Conservation (phyloP, 1,140 invertebrate genomes). For the Neuroterus valhalla region DNA sequence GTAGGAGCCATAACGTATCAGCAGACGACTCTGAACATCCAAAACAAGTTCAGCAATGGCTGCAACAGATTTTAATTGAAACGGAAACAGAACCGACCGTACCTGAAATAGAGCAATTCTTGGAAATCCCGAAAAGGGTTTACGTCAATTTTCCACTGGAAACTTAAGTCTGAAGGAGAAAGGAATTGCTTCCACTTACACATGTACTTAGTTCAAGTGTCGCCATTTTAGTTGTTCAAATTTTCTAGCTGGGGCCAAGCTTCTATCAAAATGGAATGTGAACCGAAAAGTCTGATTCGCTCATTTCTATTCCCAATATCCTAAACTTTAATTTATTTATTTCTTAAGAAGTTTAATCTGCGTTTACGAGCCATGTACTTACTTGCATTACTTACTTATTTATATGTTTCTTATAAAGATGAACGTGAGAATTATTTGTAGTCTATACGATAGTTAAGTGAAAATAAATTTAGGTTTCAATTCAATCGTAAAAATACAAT, state of each 20-base stretch:
- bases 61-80: constrained; percentile 76
- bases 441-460: no score
- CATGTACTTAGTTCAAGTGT: constrained; percentile 27
- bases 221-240: constrained; percentile 38
- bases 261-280: constrained; percentile 55
- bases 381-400: constrained; percentile 45
- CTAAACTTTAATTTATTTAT: constrained; percentile 31
- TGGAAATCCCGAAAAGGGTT: constrained; percentile 73
- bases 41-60: constrained; percentile 77
- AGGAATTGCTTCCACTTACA: constrained; percentile 28
- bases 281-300: constrained; percentile 66
- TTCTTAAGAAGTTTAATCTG: constrained; percentile 10
- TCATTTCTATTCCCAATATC: constrained; percentile 39
- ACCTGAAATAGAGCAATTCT: constrained; percentile 71
- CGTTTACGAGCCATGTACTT: constrained; percentile 47
- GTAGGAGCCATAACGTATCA: constrained; percentile 37
- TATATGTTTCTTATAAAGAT: neutral
- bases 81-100: constrained; percentile 76
- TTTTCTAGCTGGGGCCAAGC: constrained; percentile 53
- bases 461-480: no score
- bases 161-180: constrained; percentile 72
- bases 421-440: no score
- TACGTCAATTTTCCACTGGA: constrained; percentile 76
- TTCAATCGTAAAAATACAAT: no score
- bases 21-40: constrained; percentile 64